Evolutionary conservation across 1,140 invertebrate species (phyloP).

Genomic region (Heliconius congener): DNA sequence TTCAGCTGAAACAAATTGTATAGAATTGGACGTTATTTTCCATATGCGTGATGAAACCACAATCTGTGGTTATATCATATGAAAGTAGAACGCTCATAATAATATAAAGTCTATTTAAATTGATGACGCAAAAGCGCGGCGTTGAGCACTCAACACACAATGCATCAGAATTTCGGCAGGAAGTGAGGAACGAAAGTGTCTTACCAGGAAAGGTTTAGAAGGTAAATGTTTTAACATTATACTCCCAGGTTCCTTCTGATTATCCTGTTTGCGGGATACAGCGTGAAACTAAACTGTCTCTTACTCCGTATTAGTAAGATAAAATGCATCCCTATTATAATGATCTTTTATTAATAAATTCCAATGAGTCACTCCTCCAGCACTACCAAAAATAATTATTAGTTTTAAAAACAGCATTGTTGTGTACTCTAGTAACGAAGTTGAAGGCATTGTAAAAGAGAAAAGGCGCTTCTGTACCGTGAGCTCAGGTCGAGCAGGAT

Average conservation of each 20-base stretch:
- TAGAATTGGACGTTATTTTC: conserved; percentile 14
- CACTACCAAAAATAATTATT: background rate
- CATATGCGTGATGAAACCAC: conserved; percentile 2
- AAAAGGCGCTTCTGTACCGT: background rate
- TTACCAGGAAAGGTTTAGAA: no score
- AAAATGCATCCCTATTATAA: background rate
- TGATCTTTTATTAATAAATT: background rate
- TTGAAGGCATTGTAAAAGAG: background rate
- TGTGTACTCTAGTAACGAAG: background rate
- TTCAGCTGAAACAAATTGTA: conserved; percentile 52
- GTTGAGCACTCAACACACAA: no score
- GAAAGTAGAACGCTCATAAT: background rate
- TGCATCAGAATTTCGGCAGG: no score
- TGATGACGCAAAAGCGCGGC: background rate
- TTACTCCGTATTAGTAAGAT: no score
- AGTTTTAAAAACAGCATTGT: background rate
- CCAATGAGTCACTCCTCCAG: background rate
- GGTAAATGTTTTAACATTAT: no score
- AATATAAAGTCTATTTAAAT: background rate
- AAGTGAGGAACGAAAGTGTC: no score
- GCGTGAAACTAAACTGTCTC: no score
- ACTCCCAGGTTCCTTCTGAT: no score
- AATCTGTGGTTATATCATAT: background rate
- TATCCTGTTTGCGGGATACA: no score
- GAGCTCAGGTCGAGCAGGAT: background rate